phyloP scores from a whole-genome alignment of 2,113 vertebrate genomes.

The Coregonus clupeaformis region DNA sequence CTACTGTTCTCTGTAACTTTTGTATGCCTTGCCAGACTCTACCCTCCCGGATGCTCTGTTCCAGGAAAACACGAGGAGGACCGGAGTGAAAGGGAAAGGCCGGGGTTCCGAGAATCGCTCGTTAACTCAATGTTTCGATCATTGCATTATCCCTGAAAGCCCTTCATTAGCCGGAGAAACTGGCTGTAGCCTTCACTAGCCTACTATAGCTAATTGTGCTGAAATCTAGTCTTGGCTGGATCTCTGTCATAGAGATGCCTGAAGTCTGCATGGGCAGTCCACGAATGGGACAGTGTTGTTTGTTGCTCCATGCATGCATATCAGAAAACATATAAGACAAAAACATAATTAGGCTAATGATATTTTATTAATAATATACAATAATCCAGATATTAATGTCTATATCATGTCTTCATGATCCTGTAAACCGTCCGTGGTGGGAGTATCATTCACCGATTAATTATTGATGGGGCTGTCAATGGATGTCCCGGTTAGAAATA shows the following conservation, averaged over 20 bases:
- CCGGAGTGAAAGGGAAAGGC: conserved; percentile 44
- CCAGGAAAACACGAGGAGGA: conserved; percentile 68
- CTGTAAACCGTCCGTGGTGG: background rate
- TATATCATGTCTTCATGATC: background rate
- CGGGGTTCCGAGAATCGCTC: conserved; percentile 11
- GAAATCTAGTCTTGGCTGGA: too few species aligned
- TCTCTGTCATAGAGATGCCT: background rate
- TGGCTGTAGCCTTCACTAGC: background rate
- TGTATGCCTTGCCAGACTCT: conserved; percentile 40
- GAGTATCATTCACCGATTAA: conserved; percentile 31
- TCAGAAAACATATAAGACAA: background rate
- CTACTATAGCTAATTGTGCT: too few species aligned
- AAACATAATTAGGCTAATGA: background rate
- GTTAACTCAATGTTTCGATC: background rate
- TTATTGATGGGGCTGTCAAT: conserved; percentile 43
- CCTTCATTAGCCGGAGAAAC: background rate
- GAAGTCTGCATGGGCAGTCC: too few species aligned
- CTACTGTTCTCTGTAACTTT: conserved; percentile 50
- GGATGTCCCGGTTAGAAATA: conserved; percentile 32
- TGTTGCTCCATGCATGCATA: background rate
- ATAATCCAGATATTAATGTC: background rate
- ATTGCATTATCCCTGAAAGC: background rate
- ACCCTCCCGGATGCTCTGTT: conserved; percentile 49
- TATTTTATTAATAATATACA: background rate
- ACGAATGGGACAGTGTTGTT: background rate